Evolutionary conservation across 2,888 invertebrate species (phyloP), one percentile per base, ranked within the genome.

Genomic region (Xanthorhoe designata): DNA sequence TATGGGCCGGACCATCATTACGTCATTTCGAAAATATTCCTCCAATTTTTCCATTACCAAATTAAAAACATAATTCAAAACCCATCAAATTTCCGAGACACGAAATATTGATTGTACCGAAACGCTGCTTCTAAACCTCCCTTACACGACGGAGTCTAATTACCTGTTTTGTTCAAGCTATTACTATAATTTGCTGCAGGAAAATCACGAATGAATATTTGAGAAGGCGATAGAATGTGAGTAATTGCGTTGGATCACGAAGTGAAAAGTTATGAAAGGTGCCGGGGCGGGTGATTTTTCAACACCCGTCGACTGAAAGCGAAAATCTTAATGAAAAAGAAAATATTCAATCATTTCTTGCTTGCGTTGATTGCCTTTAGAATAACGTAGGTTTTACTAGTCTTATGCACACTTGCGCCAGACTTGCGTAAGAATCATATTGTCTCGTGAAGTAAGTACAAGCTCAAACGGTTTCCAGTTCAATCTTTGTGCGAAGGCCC

Each of bases 221-320:
- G 92, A 92, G 86, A 90, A 89, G 90, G 91, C 93, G 90, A 92
- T 92, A 90, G 90, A 90, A 89, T 84, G 80, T 92, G 93, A 93
- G 87, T 93, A 91, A 93, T 93, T 87, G 93, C 87, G 76, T 83
- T 79, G 91, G 90, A 92, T 92, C 93, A 93, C 93, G 93, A 92
- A 92, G 91, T 91, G 91, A 92, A 92, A 93, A 91, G 92, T 92
- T 92, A 92, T 92, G 92, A 92, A 92, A 92, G 91, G 91, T 91
- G 88, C 87, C 80, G 86, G 89, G 88, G 84, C 78, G 80, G 86
- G 89, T 77, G 86, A 92, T 92, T 91, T 89, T 89, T 92, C 91
- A 92, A 83, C 86, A 84, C 81, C 83, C 78, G 78, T 79, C 82
- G 72, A 74, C 81, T 80, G 82, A 87, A 88, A 81, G 84, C 84